Conservation (phyloP, 1,140 invertebrate genomes). For the Fopius arisanus region DNA sequence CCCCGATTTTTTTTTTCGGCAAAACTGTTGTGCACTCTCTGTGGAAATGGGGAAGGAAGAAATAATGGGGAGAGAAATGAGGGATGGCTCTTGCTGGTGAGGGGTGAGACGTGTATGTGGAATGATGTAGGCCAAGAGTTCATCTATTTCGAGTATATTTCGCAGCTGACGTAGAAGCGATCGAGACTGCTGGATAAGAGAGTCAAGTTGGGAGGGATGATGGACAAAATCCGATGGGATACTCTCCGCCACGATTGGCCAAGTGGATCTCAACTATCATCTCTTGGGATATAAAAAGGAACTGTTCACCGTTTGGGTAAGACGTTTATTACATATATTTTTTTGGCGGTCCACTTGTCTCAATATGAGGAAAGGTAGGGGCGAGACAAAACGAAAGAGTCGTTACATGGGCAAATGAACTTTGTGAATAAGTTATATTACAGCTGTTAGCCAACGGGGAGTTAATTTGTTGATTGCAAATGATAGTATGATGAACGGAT, state of each 20-base stretch:
- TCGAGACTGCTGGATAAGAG: slow-evolving; percentile 51
- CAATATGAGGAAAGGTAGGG: not conserved
- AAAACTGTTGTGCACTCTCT: no score
- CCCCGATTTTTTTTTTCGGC: not conserved
- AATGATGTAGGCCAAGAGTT: slow-evolving; percentile 63
- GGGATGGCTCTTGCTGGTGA: slow-evolving; percentile 1
- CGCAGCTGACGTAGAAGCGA: slow-evolving; percentile 56
- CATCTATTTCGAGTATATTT: slow-evolving; percentile 61
- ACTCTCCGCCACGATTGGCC: not conserved
- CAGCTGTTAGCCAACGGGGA: not conserved
- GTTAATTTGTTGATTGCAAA: not conserved
- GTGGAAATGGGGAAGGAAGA: not conserved
- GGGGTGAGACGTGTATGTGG: not conserved
- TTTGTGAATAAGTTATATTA: not conserved
- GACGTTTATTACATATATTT: slow-evolving; percentile 4
- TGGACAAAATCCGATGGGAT: not conserved
- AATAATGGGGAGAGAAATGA: slow-evolving; percentile 28
- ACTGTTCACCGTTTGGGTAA: not conserved
- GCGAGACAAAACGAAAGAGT: not conserved
- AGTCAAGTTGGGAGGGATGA: not conserved
- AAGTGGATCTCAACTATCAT: slow-evolving; percentile 13
- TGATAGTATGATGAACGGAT: not conserved
- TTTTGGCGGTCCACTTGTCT: not conserved
- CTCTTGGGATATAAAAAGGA: slow-evolving; percentile 10
- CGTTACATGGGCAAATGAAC: not conserved